Base-by-base conservation (phyloP, 1,140 invertebrate genomes). In the Drosophila arizonae region DNA sequence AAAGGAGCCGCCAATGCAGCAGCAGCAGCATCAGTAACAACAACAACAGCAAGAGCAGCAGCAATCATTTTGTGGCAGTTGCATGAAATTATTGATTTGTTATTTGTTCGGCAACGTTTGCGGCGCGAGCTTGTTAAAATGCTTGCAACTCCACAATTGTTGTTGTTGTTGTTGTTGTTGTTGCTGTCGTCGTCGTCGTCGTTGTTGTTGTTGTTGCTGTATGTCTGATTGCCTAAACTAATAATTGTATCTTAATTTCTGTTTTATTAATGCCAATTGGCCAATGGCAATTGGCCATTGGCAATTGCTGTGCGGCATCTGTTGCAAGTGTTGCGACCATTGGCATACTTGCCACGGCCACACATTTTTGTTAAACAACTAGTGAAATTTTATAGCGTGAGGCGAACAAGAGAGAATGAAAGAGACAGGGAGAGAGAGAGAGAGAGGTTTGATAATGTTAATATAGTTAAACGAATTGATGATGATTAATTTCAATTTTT, bases 41-140 rank as follows among this genome's bases (percentile, higher is more conserved):
- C 75, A 76, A 80, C 65, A 63, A 6, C 58, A 30, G 13, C 68
- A 61, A 15, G 58, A 60, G 30, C 72, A 61, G 30, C 60, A 64
- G 71, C 75, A 76, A 81, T 81, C 73, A 79, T 64, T 77, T 80
- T 66, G 77, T 65, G 57, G 57, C 57, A 60, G 62, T 77, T 79
- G 77, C 79, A 81, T 73, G 69, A 79, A 81, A 77, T 81, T 81
- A 81, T 81, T 81, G 74, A 81, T 81, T 79, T 80, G 76, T 80
- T 80, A 80, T 78, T 80, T 77, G 77, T 62, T 60, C 36, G 76
- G 63, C 17, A 63, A 63, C 54, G 65, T 58, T 69, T 77, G 71
- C 54, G 54, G 68, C 39, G 65, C 61, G 67, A 17, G 74, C 77
- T 79, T 76, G 77, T 79, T 76, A 76, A 79, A 79, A 77, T 69